Base-by-base conservation (phyloP, 2,888 invertebrate genomes). In the Chelonus formosanus region DNA sequence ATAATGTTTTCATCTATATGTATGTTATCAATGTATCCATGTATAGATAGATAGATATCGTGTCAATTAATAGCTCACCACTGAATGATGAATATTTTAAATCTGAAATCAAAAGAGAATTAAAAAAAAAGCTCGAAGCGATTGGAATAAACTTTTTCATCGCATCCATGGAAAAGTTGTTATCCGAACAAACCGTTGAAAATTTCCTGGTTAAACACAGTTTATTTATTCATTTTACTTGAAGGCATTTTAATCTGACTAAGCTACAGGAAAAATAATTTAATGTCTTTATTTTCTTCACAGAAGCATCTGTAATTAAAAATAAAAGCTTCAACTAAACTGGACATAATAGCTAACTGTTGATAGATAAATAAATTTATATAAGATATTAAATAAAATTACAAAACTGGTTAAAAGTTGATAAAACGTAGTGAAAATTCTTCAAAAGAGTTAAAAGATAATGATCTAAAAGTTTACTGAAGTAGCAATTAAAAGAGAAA, bases 171-270 rank as follows among this genome's bases (percentile, higher is more conserved):
- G 43, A 36, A 31, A 59, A 59, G 35, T 59, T 36, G 20, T 36
- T 10, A 48, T 31, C 45, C 8, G n/a, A 32, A 47, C 35, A 58
- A 58, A 10, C 45, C 48, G 48, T 47, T 59, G 59, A 48, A 48
- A 59, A 50, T 59, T 59, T 59, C 5, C 59, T 20, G 35, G 48
- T 48, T 60, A 52, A 65, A 68, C 63, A 66, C 43, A 56, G 59
- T 66, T 67, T 63, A 58, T 32, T 34, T 53, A 48, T 65, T 63
- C 59, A 53, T 50, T 54, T 43, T 10, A 35, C 54, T 48, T 6
- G 32, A 52, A 59, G 65, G 48, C 5, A 48, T 48, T 48, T 31
- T 48, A 48, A 48, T 48, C 48, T 48, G 48, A 48, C 31, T 10
- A 48, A 48, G 31, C 20, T 20, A 2, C 2, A 20, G 20, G 20